These are phyloP conservation scores for Plagiodera versicolora DNA, from an alignment of 2,888 invertebrate species.

Conservation along the genomic window DNA sequence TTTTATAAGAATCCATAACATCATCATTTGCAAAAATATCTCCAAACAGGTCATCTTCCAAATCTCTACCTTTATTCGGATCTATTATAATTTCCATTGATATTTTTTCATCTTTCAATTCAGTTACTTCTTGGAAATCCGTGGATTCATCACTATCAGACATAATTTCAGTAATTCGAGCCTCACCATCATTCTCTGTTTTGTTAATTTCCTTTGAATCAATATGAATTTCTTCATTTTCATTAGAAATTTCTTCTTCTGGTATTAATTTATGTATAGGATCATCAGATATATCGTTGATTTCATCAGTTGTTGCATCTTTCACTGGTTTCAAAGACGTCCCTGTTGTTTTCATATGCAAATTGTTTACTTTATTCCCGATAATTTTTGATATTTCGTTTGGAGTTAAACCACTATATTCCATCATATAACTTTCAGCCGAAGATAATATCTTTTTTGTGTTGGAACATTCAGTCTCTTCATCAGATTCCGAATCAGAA, in stretches of 20 bases:
- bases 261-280: neutral
- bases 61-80: conserved; percentile 52
- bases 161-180: conserved; percentile 26
- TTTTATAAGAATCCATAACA: neutral
- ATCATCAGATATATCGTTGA: neutral
- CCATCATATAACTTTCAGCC: conserved; percentile 73
- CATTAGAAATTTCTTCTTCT: neutral
- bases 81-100: conserved; percentile 52
- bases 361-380: conserved; percentile 9
- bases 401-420: conserved; percentile 74
- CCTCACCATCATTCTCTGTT: neutral
- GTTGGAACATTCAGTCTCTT: conserved; percentile 37
- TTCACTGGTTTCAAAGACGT: neutral
- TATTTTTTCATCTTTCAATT: neutral
- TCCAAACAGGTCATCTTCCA: conserved; percentile 68
- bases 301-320: neutral
- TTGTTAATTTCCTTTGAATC: neutral
- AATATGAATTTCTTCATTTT: neutral
- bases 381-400: conserved; percentile 67
- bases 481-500: conserved; percentile 44
- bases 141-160: conserved; percentile 40
- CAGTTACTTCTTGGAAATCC: conserved; percentile 9
- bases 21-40: conserved; percentile 62
- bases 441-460: conserved; percentile 58
- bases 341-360: neutral